Conservation (phyloP, 2,113 vertebrate genomes). For the Tor tambroides region DNA sequence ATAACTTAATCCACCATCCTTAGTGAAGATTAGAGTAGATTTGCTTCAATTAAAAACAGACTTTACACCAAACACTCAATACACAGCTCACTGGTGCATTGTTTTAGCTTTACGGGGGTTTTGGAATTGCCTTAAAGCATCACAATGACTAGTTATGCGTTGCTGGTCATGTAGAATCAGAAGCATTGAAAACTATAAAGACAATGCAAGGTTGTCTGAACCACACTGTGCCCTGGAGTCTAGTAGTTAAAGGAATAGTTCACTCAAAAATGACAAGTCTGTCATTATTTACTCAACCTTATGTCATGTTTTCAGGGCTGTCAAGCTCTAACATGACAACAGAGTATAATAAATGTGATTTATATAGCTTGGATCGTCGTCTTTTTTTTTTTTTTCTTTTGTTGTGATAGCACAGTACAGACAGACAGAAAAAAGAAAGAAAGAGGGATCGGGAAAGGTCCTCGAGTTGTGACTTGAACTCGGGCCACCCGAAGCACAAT, state of each 20-base stretch:
- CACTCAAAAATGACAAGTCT: neutral
- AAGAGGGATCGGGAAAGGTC: too few relatives aligned
- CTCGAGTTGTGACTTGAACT: too few relatives aligned
- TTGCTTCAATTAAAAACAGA: conserved; percentile 58
- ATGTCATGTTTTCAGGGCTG: conserved; percentile 5
- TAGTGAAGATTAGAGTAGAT: conserved; percentile 62
- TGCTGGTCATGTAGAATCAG: neutral
- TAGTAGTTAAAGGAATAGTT: neutral
- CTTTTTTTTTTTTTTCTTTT: too few relatives aligned
- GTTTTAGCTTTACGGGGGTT: neutral
- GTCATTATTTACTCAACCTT: neutral
- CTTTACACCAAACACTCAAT: conserved; percentile 52
- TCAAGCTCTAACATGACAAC: neutral
- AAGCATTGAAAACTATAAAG: neutral
- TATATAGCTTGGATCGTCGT: neutral
- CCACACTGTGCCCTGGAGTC: neutral
- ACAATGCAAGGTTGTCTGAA: neutral
- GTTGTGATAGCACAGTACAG: too few relatives aligned
- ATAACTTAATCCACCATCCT: conserved; percentile 66
- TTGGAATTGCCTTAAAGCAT: neutral
- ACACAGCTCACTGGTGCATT: conserved; percentile 26
- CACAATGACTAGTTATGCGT: neutral
- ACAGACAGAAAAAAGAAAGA: too few relatives aligned
- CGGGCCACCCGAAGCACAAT: too few relatives aligned
- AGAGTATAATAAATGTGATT: neutral